Evolutionary conservation across 2,113 vertebrate species (phyloP).

Genomic region (Catharus fuscescens): DNA sequence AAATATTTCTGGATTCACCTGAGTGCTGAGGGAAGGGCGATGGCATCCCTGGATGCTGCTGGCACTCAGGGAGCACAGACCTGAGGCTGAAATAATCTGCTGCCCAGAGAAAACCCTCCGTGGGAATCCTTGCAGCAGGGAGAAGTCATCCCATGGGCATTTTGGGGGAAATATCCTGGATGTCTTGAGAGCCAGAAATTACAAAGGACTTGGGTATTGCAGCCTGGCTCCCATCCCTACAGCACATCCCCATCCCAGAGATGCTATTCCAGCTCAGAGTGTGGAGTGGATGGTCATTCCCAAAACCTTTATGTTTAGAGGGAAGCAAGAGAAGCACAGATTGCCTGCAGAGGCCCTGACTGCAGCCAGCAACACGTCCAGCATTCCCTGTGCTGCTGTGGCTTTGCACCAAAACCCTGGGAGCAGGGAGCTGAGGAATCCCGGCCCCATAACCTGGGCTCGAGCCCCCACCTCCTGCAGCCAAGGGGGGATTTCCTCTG

Average conservation of each 20-base stretch:
- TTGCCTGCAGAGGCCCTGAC: not conserved
- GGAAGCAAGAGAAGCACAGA: not conserved
- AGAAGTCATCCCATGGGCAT: not conserved
- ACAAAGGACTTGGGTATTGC: no score
- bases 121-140: not conserved
- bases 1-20: not conserved
- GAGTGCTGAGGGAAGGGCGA: not conserved
- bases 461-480: fast-evolving
- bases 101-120: not conserved
- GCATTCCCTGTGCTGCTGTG: not conserved
- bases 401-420: fast-evolving
- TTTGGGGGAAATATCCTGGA: not conserved
- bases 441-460: not conserved
- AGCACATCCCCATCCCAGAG: not conserved
- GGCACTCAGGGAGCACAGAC: not conserved
- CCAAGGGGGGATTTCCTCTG: not conserved
- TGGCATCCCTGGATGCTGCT: not conserved
- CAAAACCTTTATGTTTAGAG: fast-evolving
- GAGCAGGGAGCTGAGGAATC: not conserved
- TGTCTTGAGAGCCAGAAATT: not conserved
- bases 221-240: no score
- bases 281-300: not conserved
- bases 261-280: not conserved
- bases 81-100: not conserved
- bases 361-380: fast-evolving